Conservation (phyloP, 2,797 vertebrate genomes). For the Spondyliosoma cantharus region DNA sequence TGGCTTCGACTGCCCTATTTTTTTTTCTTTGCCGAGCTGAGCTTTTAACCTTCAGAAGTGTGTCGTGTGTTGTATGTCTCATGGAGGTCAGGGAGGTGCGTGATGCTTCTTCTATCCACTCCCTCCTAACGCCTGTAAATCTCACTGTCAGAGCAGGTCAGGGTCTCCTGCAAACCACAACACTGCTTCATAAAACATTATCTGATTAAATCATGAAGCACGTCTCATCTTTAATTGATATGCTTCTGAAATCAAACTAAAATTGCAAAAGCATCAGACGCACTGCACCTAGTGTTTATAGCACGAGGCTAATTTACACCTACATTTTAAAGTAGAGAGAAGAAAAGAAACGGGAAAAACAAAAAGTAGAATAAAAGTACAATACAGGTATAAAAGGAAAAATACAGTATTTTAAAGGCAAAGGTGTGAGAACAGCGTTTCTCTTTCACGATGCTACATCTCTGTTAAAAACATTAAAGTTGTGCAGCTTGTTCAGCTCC, state of each 20-base stretch:
- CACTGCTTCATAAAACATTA: background rate
- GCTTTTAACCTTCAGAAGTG: background rate
- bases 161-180: constrained; percentile 3
- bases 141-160: constrained; percentile 14
- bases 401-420: too few relatives aligned
- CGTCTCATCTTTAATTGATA: too few relatives aligned
- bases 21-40: background rate
- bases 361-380: too few relatives aligned
- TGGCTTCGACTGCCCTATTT: background rate
- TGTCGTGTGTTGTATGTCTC: background rate
- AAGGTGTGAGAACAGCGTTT: too few relatives aligned
- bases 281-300: too few relatives aligned
- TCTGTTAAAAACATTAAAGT: too few relatives aligned
- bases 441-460: too few relatives aligned
- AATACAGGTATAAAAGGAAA: too few relatives aligned
- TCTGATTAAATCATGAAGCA: background rate
- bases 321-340: too few relatives aligned
- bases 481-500: too few relatives aligned
- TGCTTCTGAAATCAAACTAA: background rate
- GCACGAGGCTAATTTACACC: too few relatives aligned
- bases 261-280: background rate
- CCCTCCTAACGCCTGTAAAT: constrained; percentile 8
- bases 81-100: constrained; percentile 29
- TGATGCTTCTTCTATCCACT: constrained; percentile 10
- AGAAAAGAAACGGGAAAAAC: too few relatives aligned